Evolutionary conservation across 37 sponge, comb jelly and placozoan species (phyloP).

Genomic region (Corticium candelabrum): DNA sequence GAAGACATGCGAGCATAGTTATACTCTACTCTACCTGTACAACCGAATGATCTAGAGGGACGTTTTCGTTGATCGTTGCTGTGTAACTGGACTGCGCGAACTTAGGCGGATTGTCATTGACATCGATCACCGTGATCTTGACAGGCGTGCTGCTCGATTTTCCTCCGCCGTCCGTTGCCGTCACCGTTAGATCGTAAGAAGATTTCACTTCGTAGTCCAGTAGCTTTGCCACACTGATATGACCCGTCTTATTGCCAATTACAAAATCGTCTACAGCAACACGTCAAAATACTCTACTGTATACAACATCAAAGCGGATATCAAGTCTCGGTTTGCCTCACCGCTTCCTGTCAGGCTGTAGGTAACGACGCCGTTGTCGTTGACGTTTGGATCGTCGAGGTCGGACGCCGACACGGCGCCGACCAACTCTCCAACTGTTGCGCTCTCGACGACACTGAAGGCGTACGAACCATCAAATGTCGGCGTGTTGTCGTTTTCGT

Average conservation of each 20-base stretch:
- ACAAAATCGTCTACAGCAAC: neutral
- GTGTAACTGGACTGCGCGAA: constrained; percentile 14
- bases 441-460: constrained; percentile 28
- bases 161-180: constrained; percentile 33
- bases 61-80: constrained; percentile 24
- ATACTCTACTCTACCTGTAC: too few relatives aligned
- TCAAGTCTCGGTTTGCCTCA: too few relatives aligned
- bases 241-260: neutral
- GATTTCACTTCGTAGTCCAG: constrained; percentile 27
- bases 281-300: too few relatives aligned
- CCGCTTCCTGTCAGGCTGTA: neutral
- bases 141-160: constrained; percentile 21
- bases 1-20: too few relatives aligned
- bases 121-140: constrained; percentile 35
- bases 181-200: constrained; percentile 32
- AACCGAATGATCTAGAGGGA: neutral
- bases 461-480: constrained; percentile 23
- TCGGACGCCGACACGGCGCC: neutral
- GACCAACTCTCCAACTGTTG: neutral
- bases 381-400: neutral
- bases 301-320: too few relatives aligned
- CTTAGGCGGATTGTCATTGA: constrained; percentile 47
- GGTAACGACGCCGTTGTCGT: neutral
- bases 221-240: neutral
- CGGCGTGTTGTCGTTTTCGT: constrained; percentile 61